Conservation (phyloP, 1,140 invertebrate genomes). For the Daktulosphaira vitifoliae region DNA sequence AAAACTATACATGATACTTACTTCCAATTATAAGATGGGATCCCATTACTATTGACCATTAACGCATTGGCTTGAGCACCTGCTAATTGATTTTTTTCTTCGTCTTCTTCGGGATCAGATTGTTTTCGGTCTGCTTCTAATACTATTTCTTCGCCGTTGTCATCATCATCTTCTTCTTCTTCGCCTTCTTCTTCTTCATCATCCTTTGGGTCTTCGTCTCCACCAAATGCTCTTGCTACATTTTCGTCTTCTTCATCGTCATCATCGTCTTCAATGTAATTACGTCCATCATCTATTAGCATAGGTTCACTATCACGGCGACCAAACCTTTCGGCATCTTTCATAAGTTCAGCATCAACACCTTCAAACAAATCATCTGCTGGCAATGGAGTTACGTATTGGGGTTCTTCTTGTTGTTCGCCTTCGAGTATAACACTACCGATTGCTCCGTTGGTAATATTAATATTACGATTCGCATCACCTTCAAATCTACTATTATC, state of each 20-base stretch:
- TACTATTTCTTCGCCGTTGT: not conserved
- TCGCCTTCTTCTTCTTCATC: not conserved
- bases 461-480: not conserved
- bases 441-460: not conserved
- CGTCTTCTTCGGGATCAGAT: not conserved
- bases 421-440: not conserved
- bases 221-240: too few species aligned
- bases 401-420: not conserved
- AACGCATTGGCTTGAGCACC: too few species aligned
- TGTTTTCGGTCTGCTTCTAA: not conserved
- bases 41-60: not conserved
- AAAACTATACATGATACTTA: too few species aligned
- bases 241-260: not conserved
- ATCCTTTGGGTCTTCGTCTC: not conserved
- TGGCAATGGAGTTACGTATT: conserved; percentile 14
- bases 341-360: conserved; percentile 15
- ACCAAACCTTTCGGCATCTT: not conserved
- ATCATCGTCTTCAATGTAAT: not conserved
- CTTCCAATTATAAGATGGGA: conserved; percentile 16
- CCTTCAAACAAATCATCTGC: conserved; percentile 8
- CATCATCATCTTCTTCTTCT: not conserved
- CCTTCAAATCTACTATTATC: not conserved
- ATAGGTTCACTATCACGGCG: not conserved
- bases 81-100: not conserved
- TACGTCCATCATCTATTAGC: not conserved